Evolutionary conservation across 92 coral and sea anemone species (phyloP), one percentile per base, ranked within the genome.

Genomic region (Actinostola sp.): DNA sequence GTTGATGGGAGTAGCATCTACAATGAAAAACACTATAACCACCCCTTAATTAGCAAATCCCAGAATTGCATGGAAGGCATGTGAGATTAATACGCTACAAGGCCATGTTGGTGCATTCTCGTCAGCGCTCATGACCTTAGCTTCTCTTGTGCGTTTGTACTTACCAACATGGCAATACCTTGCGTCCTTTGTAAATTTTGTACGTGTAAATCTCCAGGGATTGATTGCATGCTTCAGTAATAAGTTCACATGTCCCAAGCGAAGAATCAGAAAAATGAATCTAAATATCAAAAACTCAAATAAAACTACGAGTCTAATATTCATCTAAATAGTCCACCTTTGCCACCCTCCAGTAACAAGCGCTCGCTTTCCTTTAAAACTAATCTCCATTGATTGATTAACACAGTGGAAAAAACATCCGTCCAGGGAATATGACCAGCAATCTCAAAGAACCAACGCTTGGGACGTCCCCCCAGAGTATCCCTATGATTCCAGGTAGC

Each of bases 331-430:
- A 27, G 8, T 48, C n/a, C 81, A 93, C 98, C 98, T 87, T 93
- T 93, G 21, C 98, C 98, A n/a, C 96, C 98, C n/a, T 96, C 98
- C 0, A 96, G 89, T 13, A 93, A 93, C 52, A 93, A 89, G 1
- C 87, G 96, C 32, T n/a, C 93, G 85, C 70, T 93, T 90, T 17
- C 98, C 98, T 53, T 39, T 64, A 60, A 93, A 93, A 69, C 31
- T 66, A 2, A 90, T 84, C 29, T 93, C 96, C 98, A 93, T 93
- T 17, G 34, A n/a, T n/a, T n/a, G n/a, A n/a, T n/a, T n/a, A n/a
- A n/a, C n/a, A n/a, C n/a, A n/a, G n/a, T n/a, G n/a, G n/a, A n/a
- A n/a, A n/a, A 33, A n/a, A 48, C 16, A 34, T 9, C 7, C 3
- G n/a, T n/a, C n/a, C n/a, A n/a, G n/a, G n/a, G n/a, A n/a, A 36